Evolutionary conservation across 1,140 invertebrate genomes (phyloP), one percentile per base, ranked within the genome.

Genomic region (Drosophila bocki): DNA sequence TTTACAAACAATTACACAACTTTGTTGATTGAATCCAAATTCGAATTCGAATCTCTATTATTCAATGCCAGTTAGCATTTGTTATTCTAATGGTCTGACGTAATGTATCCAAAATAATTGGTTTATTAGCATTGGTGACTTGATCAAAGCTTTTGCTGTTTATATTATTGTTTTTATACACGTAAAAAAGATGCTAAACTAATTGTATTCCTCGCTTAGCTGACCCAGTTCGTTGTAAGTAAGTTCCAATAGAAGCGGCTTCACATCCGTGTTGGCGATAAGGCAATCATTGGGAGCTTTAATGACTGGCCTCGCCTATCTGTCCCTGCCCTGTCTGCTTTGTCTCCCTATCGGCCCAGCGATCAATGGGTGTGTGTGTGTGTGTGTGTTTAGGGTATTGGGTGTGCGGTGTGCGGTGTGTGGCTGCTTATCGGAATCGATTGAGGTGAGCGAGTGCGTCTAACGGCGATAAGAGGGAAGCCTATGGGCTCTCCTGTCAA

Each of bases 401-500:
- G n/a, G 13, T 54, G 33, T 37, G 33, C 13, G 13, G 44, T 22
- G 17, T 22, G 11, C 4, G 5, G 33, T 54, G 51, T n/a, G 53
- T 22, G 39, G 2, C 29, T 47, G 33, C 50, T 37, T 72, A 72
- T 72, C 69, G 35, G 32, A 59, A 72, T 72, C 67, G 53, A 72
- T 72, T 72, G 29, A 32, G 67, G 68, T 58, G 64, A 57, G 65
- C 17, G 68, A 45, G 68, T 70, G 48, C 64, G 67, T 56, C 48
- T 22, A 26, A 8, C 2, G 15, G n/a, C 29, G 69, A 72, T 72
- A 72, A 72, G 64, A 42, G 60, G 33, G 22, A 47, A 33, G 65
- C 29, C 47, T 26, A 35, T 22, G 26, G 12, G 64, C 37, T 32
- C 48, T 29, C 26, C 26, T 17, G 48, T 29, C 48, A 4, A 1